Evolutionary conservation across 2,113 vertebrate species (phyloP).

Genomic region (Malurus alboscapulatus): DNA sequence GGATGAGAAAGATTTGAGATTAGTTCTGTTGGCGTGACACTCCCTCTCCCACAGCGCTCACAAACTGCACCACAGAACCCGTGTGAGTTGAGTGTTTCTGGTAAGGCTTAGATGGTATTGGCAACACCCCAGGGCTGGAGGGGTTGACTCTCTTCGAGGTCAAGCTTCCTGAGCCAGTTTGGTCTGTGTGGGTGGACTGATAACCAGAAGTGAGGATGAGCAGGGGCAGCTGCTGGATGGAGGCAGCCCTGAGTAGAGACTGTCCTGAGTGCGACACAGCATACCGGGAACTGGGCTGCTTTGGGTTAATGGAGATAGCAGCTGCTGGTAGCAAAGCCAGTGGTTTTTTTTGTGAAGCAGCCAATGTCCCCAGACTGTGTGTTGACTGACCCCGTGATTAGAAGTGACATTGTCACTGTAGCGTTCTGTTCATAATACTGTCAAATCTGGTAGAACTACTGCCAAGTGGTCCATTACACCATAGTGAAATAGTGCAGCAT

Average conservation of each 20-base stretch:
- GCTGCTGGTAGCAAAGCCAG: neutral
- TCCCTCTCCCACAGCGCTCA: neutral
- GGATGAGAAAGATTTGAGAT: neutral
- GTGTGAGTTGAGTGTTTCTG: neutral
- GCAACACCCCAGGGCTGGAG: neutral
- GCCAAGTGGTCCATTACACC: neutral
- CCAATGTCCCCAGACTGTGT: neutral
- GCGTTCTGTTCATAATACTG: neutral
- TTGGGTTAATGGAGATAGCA: neutral
- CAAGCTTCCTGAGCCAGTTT: neutral
- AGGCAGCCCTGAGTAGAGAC: neutral
- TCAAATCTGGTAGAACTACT: neutral
- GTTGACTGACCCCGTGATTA: neutral
- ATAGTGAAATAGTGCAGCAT: neutral
- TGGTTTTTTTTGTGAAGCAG: neutral
- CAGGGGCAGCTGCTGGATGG: constrained; percentile 27
- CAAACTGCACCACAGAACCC: neutral
- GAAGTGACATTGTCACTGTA: neutral
- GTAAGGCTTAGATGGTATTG: neutral
- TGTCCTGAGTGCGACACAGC: accelerated
- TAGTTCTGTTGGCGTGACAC: neutral
- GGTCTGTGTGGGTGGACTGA: neutral
- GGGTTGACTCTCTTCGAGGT: neutral
- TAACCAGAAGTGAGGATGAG: neutral
- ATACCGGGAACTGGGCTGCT: neutral